Conservation (phyloP, 2,888 invertebrate genomes). For the Caenorhabditis afra region DNA sequence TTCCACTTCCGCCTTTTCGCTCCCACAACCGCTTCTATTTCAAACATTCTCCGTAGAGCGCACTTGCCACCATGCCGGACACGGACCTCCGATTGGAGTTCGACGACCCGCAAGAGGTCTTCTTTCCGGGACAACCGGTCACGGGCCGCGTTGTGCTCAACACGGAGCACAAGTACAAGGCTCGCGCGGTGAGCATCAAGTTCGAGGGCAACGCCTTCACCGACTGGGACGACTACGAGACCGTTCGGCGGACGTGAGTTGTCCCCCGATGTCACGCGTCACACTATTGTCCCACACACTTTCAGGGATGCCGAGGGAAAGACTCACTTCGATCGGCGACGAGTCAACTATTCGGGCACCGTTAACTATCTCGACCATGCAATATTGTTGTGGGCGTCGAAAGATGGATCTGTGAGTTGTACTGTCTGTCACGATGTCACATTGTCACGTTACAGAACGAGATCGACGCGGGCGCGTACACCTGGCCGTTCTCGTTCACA, state of each 20-base stretch:
- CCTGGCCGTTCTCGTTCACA: slow-evolving; percentile 38
- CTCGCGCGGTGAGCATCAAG: slow-evolving; percentile 42
- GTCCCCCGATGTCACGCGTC: no score
- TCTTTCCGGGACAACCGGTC: slow-evolving; percentile 42
- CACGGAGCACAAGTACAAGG: slow-evolving; percentile 35
- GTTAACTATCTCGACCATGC: slow-evolving; percentile 48
- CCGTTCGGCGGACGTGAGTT: slow-evolving; percentile 27
- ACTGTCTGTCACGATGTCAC: no score
- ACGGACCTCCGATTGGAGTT: slow-evolving; percentile 33
- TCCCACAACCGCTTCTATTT: no score
- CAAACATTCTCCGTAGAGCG: neutral
- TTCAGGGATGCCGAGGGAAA: slow-evolving; percentile 48
- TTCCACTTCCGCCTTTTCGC: no score
- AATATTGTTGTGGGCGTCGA: slow-evolving; percentile 48
- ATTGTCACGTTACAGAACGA: slow-evolving; percentile 54
- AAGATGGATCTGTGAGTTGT: slow-evolving; percentile 34
- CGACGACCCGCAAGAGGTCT: slow-evolving; percentile 43
- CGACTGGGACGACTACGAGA: slow-evolving; percentile 38
- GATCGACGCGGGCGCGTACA: slow-evolving; percentile 32
- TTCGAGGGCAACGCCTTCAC: slow-evolving; percentile 39
- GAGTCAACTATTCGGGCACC: slow-evolving; percentile 51
- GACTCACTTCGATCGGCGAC: slow-evolving; percentile 14
- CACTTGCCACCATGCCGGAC: slow-evolving; percentile 27
- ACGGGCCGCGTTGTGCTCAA: slow-evolving; percentile 33
- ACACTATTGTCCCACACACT: neutral